Conservation (phyloP, 1,140 invertebrate genomes). For the Drosophila trapezifrons region DNA sequence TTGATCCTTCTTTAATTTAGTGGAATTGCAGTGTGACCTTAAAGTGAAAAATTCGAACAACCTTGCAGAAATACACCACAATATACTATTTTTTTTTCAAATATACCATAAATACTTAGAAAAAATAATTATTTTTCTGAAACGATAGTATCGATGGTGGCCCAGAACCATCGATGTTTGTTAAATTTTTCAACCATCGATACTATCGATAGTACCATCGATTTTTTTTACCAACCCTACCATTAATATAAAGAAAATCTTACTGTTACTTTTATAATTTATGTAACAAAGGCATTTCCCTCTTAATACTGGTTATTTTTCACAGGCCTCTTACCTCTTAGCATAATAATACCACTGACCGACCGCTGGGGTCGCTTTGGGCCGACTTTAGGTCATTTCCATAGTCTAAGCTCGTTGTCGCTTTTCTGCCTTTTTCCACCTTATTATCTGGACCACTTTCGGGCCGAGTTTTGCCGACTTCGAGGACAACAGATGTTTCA, state of each 20-base stretch:
- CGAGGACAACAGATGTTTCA: constrained; percentile 69
- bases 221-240: no score
- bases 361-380: neutral
- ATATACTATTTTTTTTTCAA: no score
- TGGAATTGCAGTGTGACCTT: no score
- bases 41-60: no score
- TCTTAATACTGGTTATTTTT: constrained; percentile 2
- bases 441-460: constrained; percentile 64
- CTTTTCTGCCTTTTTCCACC: constrained; percentile 38
- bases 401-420: constrained; percentile 27
- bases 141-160: no score
- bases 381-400: constrained; percentile 28
- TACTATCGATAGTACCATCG: no score
- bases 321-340: constrained; percentile 5
- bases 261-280: neutral
- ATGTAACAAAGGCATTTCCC: constrained; percentile 2
- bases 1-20: no score
- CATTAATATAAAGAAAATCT: neutral
- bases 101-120: no score
- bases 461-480: constrained; percentile 35
- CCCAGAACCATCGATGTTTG: no score
- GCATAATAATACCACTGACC: constrained; percentile 2
- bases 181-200: no score
- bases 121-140: no score
- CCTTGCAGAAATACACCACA: no score